These are phyloP conservation scores for Noctua pronuba DNA, from an alignment of 2,888 invertebrate species.

Conservation along the genomic window DNA sequence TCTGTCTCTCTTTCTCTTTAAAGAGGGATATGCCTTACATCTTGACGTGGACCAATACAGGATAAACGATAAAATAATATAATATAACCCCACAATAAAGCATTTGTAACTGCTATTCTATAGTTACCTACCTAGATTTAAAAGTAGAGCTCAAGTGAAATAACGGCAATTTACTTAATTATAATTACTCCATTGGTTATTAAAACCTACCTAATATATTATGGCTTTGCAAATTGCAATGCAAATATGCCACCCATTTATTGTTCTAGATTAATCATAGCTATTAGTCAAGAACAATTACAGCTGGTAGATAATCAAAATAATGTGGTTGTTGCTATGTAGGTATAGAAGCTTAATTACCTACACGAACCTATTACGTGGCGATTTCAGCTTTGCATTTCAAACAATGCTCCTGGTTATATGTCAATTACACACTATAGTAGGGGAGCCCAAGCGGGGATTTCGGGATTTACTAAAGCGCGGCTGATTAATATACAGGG, in stretches of 20 bases:
- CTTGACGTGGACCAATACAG: neutral
- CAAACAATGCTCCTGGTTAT: neutral
- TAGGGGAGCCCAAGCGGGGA: too few relatives aligned
- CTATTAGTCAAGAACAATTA: conserved; percentile 44
- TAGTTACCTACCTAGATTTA: neutral
- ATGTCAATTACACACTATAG: neutral
- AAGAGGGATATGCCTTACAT: neutral
- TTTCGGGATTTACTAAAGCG: too few relatives aligned
- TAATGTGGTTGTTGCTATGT: conserved; percentile 23
- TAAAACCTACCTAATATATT: neutral
- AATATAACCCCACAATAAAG: neutral
- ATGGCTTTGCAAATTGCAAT: conserved; percentile 15
- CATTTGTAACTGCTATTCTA: neutral
- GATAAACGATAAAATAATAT: neutral
- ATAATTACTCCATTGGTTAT: neutral
- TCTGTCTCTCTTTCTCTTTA: too few relatives aligned
- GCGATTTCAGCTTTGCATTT: neutral
- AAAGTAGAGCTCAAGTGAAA: neutral
- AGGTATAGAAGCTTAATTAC: conserved; percentile 11
- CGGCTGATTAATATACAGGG: too few relatives aligned
- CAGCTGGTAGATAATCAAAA: conserved; percentile 28
- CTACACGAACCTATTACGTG: too few relatives aligned
- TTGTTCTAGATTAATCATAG: conserved; percentile 43
- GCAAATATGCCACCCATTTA: conserved; percentile 30
- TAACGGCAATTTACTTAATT: neutral